Conservation (phyloP, 2,888 invertebrate species). For the Caenorhabditis sp. region DNA sequence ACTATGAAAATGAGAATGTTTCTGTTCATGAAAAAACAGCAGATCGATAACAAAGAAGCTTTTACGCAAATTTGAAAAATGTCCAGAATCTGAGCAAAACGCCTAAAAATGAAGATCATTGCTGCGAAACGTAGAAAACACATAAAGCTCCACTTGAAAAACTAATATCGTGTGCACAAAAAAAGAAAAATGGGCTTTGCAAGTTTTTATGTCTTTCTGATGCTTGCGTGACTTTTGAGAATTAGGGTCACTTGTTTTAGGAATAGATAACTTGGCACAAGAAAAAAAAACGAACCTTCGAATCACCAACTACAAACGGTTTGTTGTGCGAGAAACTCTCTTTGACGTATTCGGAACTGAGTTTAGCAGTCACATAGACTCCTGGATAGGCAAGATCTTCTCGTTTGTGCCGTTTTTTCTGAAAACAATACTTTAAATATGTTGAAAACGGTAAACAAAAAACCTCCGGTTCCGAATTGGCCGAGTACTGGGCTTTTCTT, state of each 20-base stretch:
- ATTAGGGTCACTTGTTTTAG: too few species aligned
- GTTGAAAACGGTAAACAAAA: too few species aligned
- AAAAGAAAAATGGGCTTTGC: background rate
- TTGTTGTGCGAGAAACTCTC: constrained; percentile 47
- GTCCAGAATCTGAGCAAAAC: too few species aligned
- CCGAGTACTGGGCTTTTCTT: constrained; percentile 1
- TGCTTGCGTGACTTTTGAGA: too few species aligned
- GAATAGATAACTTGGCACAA: too few species aligned
- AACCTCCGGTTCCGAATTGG: background rate
- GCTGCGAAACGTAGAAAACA: too few species aligned
- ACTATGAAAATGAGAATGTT: too few species aligned
- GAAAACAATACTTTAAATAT: too few species aligned
- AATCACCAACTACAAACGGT: constrained; percentile 64
- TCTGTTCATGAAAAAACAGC: too few species aligned
- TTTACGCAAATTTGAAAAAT: too few species aligned
- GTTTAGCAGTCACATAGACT: constrained; percentile 65
- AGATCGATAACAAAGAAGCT: too few species aligned
- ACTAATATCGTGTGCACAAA: background rate
- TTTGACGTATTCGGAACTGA: constrained; percentile 56
- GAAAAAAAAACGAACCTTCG: constrained; percentile 43
- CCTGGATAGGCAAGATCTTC: constrained; percentile 30
- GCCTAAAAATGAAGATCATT: too few species aligned
- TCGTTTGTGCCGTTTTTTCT: constrained; percentile 20
- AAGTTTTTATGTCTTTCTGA: background rate
- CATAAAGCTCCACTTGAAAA: background rate